phyloP scores from a whole-genome alignment of 2,113 vertebrate species.

The Phoenicopterus ruber region DNA sequence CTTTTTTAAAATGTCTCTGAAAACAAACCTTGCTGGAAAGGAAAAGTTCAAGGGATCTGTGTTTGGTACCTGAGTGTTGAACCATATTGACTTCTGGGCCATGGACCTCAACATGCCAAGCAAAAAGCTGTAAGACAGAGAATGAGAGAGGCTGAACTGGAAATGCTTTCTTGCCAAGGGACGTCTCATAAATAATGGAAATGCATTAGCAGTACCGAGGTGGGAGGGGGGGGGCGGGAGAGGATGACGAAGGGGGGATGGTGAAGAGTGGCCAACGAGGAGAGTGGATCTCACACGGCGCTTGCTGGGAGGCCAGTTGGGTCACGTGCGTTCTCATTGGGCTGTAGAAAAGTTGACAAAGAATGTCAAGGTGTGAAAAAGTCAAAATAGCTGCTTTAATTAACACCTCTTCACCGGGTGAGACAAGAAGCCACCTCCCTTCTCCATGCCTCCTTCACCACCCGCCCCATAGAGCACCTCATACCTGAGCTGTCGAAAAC shows the following conservation, averaged over 20 bases:
- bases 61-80: background rate
- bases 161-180: background rate
- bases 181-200: constrained; percentile 49
- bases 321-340: background rate
- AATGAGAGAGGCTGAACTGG: background rate
- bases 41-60: background rate
- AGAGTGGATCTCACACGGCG: background rate
- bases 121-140: background rate
- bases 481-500: background rate
- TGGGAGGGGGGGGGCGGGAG: background rate
- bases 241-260: background rate
- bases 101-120: background rate
- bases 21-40: background rate
- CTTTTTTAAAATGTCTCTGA: background rate
- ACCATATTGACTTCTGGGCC: background rate
- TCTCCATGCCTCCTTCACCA: background rate
- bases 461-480: background rate
- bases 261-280: background rate
- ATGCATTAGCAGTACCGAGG: background rate
- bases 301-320: background rate
- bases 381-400: background rate
- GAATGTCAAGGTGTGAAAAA: background rate
- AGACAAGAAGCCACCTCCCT: background rate
- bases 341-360: background rate
- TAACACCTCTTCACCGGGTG: background rate